Evolutionary conservation across 2,797 vertebrate species (phyloP), one percentile per base, ranked within the genome.

Genomic region (Cossypha heuglini): DNA sequence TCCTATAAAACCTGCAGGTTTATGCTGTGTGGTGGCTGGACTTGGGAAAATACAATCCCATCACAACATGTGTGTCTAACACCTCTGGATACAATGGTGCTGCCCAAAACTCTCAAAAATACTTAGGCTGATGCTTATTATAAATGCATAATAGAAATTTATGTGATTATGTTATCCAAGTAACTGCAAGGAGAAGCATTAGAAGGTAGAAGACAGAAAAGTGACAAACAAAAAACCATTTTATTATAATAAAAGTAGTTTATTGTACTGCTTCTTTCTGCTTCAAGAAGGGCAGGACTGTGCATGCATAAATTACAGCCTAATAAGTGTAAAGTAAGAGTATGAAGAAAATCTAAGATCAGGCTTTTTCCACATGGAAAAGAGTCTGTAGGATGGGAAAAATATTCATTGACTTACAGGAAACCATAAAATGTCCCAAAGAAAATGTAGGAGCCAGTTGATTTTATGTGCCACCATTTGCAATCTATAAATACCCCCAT

Each of bases 401-500:
- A 93, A 62, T 88, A 75, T 81, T 73, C 55, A 57, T 26, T 59
- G 57, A 57, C 77, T 82, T 73, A 33, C 48, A 66, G 74, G 67
- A 90, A 91, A 90, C 49, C 92, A 80, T 89, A 73, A 94, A 95
- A 37, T 52, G 76, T 78, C 51, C 51, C 9, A 10, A 52, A 90
- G 64, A 73, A 88, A 92, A 93, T 75, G 67, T 8, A 92, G 84
- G 25, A 90, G 40, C 28, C 61, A 73, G 28, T 68, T 91, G 90
- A 92, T 96, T 91, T 88, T 89, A 93, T 37, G 40, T 81, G 87
- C 71, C 63, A 87, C 77, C 28, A 61, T 91, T 94, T 93, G 78
- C 90, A 94, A 96, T 83, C 87, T 94, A 79, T 94, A 92, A 94
- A 96, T 87, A 90, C 54, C 85, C 76, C 57, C 12, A 20, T 90